A percentile compares a stretch with the other conserved stretches of the same genome.
Conservation (phyloP, 23 tunicate species). For the Ascidia mentula region DNA sequence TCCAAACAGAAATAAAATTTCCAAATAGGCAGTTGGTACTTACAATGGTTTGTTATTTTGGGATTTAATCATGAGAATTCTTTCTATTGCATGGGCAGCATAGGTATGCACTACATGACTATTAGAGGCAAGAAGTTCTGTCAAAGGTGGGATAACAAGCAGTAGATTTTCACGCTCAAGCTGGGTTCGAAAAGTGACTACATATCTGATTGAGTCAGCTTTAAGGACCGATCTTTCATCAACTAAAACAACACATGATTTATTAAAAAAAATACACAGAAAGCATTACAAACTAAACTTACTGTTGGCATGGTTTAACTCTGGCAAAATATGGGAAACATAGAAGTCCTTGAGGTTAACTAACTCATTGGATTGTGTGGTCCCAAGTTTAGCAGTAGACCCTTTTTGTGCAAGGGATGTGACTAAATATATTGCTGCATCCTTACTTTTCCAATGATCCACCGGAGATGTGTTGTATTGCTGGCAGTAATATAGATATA, state of each 20-base stretch:
- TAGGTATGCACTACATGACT: conserved; percentile 89
- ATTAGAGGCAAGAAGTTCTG: conserved; percentile 28
- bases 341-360: conserved; percentile 77
- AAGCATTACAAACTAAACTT: neutral
- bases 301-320: conserved; percentile 40
- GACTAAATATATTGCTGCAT: conserved; percentile 92
- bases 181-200: conserved; percentile 80
- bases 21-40: no score
- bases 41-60: conserved; percentile 47
- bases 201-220: conserved; percentile 77
- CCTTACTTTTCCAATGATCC: conserved; percentile 79
- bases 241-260: conserved; percentile 15
- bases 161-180: conserved; percentile 56
- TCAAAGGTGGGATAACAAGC: conserved; percentile 47
- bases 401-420: conserved; percentile 94
- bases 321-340: conserved; percentile 54
- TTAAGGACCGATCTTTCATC: conserved; percentile 62
- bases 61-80: conserved; percentile 74
- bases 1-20: no score
- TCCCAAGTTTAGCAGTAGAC: conserved; percentile 76
- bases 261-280: neutral
- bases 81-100: conserved; percentile 93
- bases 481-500: conserved; percentile 2
- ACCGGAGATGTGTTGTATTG: conserved; percentile 35
- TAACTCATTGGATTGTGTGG: conserved; percentile 78